These are phyloP conservation scores for Alaudala cheleensis DNA, from an alignment of 2,113 vertebrate species.

Conservation along the genomic window DNA sequence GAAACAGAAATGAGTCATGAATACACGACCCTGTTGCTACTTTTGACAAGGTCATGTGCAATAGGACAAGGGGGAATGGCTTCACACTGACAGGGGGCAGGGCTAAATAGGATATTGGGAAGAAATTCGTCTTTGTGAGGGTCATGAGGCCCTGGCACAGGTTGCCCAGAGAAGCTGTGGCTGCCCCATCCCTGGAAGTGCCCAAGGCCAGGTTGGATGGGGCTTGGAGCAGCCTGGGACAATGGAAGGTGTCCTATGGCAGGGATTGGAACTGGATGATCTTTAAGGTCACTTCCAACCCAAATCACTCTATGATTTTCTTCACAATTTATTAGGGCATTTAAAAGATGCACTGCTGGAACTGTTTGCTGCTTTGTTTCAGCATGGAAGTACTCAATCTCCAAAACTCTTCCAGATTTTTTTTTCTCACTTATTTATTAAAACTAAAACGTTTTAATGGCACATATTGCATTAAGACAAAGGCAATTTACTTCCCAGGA, in stretches of 20 bases:
- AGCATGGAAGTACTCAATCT: not conserved
- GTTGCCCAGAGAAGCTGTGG: not conserved
- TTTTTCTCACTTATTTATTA: not conserved
- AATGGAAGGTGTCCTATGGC: not conserved
- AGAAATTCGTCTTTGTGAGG: not conserved
- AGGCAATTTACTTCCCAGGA: not conserved
- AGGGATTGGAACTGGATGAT: not conserved
- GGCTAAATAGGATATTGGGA: not conserved
- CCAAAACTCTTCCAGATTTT: not conserved
- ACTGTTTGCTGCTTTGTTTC: not conserved
- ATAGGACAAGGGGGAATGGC: not conserved
- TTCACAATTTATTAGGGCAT: not conserved
- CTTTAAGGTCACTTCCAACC: not conserved
- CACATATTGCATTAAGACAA: not conserved
- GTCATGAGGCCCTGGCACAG: rapidly evolving
- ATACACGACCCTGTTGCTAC: not conserved
- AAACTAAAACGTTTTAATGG: not conserved
- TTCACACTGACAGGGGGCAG: not conserved
- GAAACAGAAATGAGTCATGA: not conserved
- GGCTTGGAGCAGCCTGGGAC: not conserved
- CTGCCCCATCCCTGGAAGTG: not conserved
- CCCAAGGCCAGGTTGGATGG: not conserved
- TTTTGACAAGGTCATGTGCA: not conserved
- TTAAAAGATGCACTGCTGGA: not conserved
- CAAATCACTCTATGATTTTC: not conserved